Base-by-base conservation (phyloP, 2,113 vertebrate genomes). In the Pomatorhinus ruficollis region DNA sequence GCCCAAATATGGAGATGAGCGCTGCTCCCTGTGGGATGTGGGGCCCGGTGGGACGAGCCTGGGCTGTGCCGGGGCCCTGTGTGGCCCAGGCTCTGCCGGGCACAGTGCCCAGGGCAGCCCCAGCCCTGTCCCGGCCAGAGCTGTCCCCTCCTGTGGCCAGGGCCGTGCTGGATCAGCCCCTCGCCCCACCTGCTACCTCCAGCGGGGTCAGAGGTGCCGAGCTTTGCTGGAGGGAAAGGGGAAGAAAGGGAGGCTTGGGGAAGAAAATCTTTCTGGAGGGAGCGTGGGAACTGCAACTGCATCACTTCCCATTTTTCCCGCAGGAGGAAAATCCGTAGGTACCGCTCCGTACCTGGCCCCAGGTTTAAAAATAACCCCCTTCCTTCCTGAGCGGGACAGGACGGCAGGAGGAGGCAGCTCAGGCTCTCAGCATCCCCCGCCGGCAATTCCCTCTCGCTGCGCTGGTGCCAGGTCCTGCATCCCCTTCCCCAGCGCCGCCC, bases 381-480 rank as follows among this genome's bases (percentile, higher is more conserved):
- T 97, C 95, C 95, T 96, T 96, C 96, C 93, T 85, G 90, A 33
- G 66, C 45, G 49, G 84, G 50, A 28, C 42, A 44, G 82, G 76
- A 40, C 50, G 59, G 90, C 78, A 10, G 53, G 42, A 69, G 94
- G 53, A 39, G 44, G 63, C 57, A 11, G 52, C 68, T 74, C 8
- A 3, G 90, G 49, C 72, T 82, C 30, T 39, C 65, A 27, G 74
- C 5, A 2, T 10, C 47, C 45, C 74, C 42, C 5, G 21, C 60
- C 15, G 40, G 15, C 83, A 53, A 23, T 64, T 88, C 71, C 82
- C 79, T 12, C 52, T 40, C 1, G 4, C 8, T 22, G 44, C 18
- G 3, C 74, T 2, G 75, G 53, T 72, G 90, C 95, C 95, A 64
- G 80, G 64, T 2, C 30, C 47, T 1, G 54, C 79, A 49, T 53